Base-by-base conservation (phyloP, 2,888 invertebrate genomes). In the Crocallis elinguaria region DNA sequence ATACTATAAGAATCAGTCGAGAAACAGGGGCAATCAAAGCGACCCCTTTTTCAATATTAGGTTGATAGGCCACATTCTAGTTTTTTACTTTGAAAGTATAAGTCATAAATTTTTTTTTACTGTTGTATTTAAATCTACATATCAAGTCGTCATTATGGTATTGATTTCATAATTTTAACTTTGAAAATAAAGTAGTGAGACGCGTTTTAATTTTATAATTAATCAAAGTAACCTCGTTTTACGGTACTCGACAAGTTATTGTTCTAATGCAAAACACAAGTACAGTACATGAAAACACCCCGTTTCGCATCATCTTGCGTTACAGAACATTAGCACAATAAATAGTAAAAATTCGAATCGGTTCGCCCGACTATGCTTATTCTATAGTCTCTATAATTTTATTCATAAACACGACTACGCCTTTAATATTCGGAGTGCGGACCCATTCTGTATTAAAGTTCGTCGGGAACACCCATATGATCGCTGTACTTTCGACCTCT, bases 381-480 rank as follows among this genome's bases (percentile, higher is more conserved):
- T 19, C 33, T 41, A 52, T 46, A 38, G 42, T 37, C 27, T 52
- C 41, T 29, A 43, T 37, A 38, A 43, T 53, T 38, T 33, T 53
- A 48, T 48, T 42, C 43, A 38, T 48, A 32, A 53, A 37, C 38
- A 30, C 37, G 27, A 29, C 37, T 36, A 19, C 19, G 38, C 25
- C 43, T 49, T 44, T 36, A 38, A 43, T 48, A 36, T 53, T 43
- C 48, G 48, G 42, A 16, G 44, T 33, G 32, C 21, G 38, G 27
- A 30, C 30, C 36, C 17, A 42, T 36, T 46, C 27, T 45, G 41
- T 30, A n/a, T n/a, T n/a, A 36, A 52, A 52, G 42, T 52, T 46
- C 8, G 25, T 13, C 43, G 23, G 32, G 43, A 36, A 43, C 37
- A 43, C 48, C 53, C 42, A 53, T 38, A 33, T 33, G 43, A 13